Base-by-base conservation (phyloP, 2,113 vertebrate species). In the Benitochromis conjunctus region DNA sequence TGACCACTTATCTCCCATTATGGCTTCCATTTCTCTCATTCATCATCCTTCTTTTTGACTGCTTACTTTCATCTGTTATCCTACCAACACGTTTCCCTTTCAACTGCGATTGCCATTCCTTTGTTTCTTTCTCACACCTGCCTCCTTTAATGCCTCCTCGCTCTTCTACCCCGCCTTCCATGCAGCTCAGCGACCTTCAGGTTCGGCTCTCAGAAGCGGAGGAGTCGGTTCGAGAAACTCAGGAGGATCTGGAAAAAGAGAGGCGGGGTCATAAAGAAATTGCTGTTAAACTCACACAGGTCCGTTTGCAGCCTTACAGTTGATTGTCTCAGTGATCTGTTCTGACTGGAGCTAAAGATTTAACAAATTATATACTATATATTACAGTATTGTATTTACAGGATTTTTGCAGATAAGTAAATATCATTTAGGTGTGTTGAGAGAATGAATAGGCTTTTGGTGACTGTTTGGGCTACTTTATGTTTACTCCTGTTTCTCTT, bases 221-320 rank as follows among this genome's bases (percentile, higher is more conserved):
- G 0, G 97, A 97, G 91, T 97, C 96, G 21, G 94, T 96, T 64
- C 91, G 91, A 34, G 94, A 95, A 53, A 93, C 96, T 64, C 96
- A 97, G 91, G 97, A 97, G 91, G 97, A 98, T 89, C 96, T 97
- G 41, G 95, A 96, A 0, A 96, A 97, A 90, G 97, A 98, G 90
- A 96, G 94, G 81, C 96, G 96, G 88, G 94, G 96, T 38, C 96
- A 96, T 83, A 96, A 95, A 86, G 97, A 97, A 0, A 96, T 97
- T 83, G 93, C 96, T 14, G 96, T 97, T 24, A 95, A 95, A 94
- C 93, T 99, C 88, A 95, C 95, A 88, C 97, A 98, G 97, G 98
- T 99, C 87, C 54, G 97, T 80, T 62, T 88, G 14, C 19, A 18
- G 0, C 48, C 58, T 16, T n/a, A 29, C 69, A 76, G 6, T 19